Evolutionary conservation across 2,113 vertebrate species (phyloP).

Genomic region (Desmodus rotundus): DNA sequence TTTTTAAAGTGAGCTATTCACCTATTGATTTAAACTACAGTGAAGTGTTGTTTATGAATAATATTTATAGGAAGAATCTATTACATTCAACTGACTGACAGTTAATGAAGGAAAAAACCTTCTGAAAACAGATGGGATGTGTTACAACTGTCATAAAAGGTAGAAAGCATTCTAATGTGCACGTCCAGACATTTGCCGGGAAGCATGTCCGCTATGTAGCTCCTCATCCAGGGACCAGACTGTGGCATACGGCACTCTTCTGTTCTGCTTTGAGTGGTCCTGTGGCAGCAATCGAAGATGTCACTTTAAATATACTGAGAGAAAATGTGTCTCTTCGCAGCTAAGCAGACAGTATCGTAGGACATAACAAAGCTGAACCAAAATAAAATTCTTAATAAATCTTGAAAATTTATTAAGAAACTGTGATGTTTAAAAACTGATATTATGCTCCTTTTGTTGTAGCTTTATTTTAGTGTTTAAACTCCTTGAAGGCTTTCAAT

Average conservation of each 20-base stretch:
- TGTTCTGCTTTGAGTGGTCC: conserved; percentile 33
- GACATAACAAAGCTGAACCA: not conserved
- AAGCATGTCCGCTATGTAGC: conserved; percentile 29
- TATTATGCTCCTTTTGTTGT: not conserved
- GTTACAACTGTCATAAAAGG: conserved; percentile 43
- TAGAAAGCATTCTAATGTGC: conserved; percentile 14
- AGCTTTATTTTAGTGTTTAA: not conserved
- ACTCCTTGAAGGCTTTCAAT: not conserved
- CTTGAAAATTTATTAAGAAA: conserved; percentile 1
- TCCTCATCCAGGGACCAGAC: not conserved
- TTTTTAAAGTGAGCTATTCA: conserved; percentile 59
- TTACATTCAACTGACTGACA: conserved; percentile 17
- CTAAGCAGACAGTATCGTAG: not conserved
- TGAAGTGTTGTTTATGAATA: conserved; percentile 40
- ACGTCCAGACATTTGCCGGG: conserved; percentile 37
- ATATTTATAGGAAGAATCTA: conserved; percentile 50
- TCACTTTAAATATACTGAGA: conserved; percentile 60
- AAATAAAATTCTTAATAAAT: conserved; percentile 2
- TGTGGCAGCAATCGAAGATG: conserved; percentile 30
- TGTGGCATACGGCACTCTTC: not conserved
- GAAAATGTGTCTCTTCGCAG: not conserved
- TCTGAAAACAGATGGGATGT: conserved; percentile 66
- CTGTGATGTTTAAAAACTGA: not conserved
- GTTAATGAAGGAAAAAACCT: conserved; percentile 34
- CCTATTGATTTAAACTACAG: conserved; percentile 55